These are phyloP conservation scores for Ophonus ardosiacus DNA, from an alignment of 2,888 invertebrate genomes.

Conservation along the genomic window DNA sequence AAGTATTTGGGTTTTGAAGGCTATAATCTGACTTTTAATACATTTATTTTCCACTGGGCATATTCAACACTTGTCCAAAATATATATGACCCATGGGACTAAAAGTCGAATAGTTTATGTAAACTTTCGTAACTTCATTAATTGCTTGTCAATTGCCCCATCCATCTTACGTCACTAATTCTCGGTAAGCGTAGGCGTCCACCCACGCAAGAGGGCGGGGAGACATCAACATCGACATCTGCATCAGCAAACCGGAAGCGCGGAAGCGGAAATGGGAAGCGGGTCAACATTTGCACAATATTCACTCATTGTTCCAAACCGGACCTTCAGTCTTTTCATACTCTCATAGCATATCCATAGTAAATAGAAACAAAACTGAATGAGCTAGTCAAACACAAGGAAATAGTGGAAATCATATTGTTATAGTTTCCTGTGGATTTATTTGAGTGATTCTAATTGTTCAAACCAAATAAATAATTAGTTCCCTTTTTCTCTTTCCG, in stretches of 20 bases:
- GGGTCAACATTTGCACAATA: constrained; percentile 62
- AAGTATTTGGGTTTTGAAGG: no score
- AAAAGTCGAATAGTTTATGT: not conserved
- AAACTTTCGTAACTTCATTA: not conserved
- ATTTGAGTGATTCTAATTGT: no score
- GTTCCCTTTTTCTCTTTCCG: no score
- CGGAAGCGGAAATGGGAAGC: constrained; percentile 62
- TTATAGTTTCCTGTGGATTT: no score
- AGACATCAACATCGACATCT: not conserved
- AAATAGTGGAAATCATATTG: no score
- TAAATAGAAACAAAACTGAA: no score
- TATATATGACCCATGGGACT: no score
- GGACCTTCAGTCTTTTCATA: not conserved
- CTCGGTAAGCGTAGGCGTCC: not conserved
- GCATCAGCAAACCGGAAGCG: constrained; percentile 31
- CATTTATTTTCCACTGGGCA: no score
- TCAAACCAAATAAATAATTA: no score
- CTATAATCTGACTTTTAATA: no score
- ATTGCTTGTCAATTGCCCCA: not conserved
- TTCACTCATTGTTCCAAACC: constrained; percentile 51
- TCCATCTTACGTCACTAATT: not conserved
- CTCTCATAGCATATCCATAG: not conserved
- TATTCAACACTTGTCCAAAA: no score
- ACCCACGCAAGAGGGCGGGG: not conserved
- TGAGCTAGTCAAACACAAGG: no score